These are phyloP conservation scores for Pterostichus niger DNA, from an alignment of 2,888 invertebrate genomes.

Conservation along the genomic window DNA sequence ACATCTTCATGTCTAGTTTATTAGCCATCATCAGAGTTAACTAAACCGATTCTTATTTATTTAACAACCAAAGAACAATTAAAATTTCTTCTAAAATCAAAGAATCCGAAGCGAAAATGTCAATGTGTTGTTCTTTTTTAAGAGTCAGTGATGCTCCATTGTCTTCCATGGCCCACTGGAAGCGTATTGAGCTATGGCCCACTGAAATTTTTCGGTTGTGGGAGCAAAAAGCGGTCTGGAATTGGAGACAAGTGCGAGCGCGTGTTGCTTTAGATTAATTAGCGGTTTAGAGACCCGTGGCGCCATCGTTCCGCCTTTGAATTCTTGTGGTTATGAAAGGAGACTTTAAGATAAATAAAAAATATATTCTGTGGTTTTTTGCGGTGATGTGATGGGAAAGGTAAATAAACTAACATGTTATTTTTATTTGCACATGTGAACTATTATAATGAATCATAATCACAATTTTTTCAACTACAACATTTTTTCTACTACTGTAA, in stretches of 20 bases:
- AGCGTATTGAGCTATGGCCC: constrained; percentile 59
- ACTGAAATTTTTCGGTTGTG: constrained; percentile 59
- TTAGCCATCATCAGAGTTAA: background rate
- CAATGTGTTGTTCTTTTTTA: constrained; percentile 22
- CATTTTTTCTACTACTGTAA: too few species aligned
- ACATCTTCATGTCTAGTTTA: constrained; percentile 5
- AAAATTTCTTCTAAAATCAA: constrained; percentile 43
- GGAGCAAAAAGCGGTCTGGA: constrained; percentile 49
- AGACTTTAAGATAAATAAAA: constrained; percentile 25
- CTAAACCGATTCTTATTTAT: background rate
- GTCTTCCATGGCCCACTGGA: constrained; percentile 53
- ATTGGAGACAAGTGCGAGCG: constrained; percentile 56
- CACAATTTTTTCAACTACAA: too few species aligned
- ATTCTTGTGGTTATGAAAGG: constrained; percentile 50
- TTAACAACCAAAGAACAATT: constrained; percentile 20
- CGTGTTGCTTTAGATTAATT: constrained; percentile 54
- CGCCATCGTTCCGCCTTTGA: constrained; percentile 41
- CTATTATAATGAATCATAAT: constrained; percentile 9
- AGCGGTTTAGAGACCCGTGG: constrained; percentile 47
- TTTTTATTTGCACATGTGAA: constrained; percentile 20
- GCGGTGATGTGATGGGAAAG: background rate
- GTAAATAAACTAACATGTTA: constrained; percentile 22
- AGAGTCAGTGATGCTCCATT: constrained; percentile 49
- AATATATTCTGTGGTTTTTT: constrained; percentile 7
- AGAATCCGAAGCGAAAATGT: background rate